Percentiles rank a stretch among this genome's conserved stretches.
Conservation (phyloP, 2,113 vertebrate genomes). For the Hippocampus abdominalis region DNA sequence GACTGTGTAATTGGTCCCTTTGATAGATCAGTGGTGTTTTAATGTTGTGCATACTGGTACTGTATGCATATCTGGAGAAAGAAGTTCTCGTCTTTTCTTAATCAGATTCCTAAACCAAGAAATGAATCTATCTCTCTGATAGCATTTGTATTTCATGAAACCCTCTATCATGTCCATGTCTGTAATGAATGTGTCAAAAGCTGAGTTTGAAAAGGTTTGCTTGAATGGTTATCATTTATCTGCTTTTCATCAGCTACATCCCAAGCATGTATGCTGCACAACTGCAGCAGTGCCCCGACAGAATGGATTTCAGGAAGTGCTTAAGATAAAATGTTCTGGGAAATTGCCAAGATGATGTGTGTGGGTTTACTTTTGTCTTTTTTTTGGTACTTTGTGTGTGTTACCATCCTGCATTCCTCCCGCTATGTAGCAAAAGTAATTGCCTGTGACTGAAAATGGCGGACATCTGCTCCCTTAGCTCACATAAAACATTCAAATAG, state of each 20-base stretch:
- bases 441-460: slow-evolving; percentile 16
- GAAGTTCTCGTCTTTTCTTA: too few relatives aligned
- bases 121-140: slow-evolving; percentile 9
- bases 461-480: slow-evolving; percentile 33
- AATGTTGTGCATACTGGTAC: neutral
- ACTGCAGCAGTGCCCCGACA: slow-evolving; percentile 28
- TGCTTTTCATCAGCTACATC: slow-evolving; percentile 38
- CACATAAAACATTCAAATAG: slow-evolving; percentile 1
- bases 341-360: slow-evolving; percentile 25
- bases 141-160: slow-evolving; percentile 34
- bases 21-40: neutral
- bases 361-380: slow-evolving; percentile 14
- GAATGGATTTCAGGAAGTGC: slow-evolving; percentile 25
- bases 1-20: neutral
- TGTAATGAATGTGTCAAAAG: slow-evolving; percentile 34
- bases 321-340: slow-evolving; percentile 28
- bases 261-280: slow-evolving; percentile 22
- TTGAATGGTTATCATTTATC: slow-evolving; percentile 35
- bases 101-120: slow-evolving; percentile 11
- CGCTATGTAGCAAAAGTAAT: slow-evolving; percentile 5
- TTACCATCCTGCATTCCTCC: slow-evolving; percentile 6
- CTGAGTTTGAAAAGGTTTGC: slow-evolving; percentile 11
- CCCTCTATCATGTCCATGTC: slow-evolving; percentile 10
- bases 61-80: too few relatives aligned
- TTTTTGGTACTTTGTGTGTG: slow-evolving; percentile 1